These are phyloP conservation scores for Bilobella aurantiaca DNA, from an alignment of 1,140 invertebrate genomes.

Conservation along the genomic window DNA sequence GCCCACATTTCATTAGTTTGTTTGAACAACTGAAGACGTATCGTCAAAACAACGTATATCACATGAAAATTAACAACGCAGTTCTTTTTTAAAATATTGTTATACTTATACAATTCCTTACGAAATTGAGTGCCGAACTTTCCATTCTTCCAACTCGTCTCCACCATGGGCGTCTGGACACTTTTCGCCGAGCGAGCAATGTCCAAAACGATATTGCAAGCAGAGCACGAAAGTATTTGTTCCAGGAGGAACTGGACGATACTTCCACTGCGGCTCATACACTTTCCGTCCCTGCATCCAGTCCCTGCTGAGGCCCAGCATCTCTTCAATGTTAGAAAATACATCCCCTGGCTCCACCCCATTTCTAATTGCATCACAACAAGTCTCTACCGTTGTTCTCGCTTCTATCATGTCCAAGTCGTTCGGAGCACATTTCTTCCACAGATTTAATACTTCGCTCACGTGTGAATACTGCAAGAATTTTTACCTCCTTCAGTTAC, in stretches of 20 bases:
- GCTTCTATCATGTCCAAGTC: conserved; percentile 31
- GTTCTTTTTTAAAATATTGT: no score
- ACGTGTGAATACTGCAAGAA: conserved; percentile 24
- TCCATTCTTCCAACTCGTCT: conserved; percentile 63
- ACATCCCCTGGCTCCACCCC: conserved; percentile 28
- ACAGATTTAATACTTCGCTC: conserved; percentile 20
- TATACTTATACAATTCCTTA: conserved; percentile 37
- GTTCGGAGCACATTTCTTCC: conserved; percentile 24
- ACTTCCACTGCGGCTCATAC: conserved; percentile 28
- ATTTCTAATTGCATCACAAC: conserved; percentile 24
- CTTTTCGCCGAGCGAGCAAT: conserved; percentile 31
- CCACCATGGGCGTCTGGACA: conserved; percentile 51
- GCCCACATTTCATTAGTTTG: no score
- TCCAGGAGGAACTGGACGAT: conserved; percentile 25
- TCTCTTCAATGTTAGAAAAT: conserved; percentile 31
- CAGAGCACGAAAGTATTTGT: conserved; percentile 29
- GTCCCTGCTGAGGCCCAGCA: conserved; percentile 23
- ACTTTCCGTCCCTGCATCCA: conserved; percentile 25
- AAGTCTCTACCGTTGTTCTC: conserved; percentile 24
- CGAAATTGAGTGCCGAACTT: conserved; percentile 57
- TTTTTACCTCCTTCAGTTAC: no score
- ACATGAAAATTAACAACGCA: no score
- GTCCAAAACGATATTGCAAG: conserved; percentile 32
- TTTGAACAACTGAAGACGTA: no score
- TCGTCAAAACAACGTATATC: no score